Conservation (phyloP, 2,113 vertebrate genomes). For the Megalops atlanticus region DNA sequence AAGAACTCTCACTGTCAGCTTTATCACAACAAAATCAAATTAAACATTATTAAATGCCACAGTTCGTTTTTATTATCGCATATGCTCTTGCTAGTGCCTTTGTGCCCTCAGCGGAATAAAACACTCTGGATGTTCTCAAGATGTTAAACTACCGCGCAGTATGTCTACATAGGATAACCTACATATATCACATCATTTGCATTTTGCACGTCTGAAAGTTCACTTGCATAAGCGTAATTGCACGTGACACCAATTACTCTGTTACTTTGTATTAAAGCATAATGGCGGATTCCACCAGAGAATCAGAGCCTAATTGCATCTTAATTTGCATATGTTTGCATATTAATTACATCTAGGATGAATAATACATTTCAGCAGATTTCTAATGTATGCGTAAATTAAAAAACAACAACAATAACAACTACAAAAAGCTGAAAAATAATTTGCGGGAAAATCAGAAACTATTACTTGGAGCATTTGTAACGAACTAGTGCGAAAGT, state of each 20-base stretch:
- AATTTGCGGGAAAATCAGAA: constrained; percentile 87
- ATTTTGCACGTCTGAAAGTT: constrained; percentile 99
- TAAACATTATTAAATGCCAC: no score
- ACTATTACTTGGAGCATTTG: constrained; percentile 91
- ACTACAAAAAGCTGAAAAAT: constrained; percentile 86
- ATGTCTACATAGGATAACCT: constrained; percentile 98
- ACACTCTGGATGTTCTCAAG: constrained; percentile 60
- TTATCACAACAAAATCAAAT: no score
- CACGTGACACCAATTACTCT: constrained; percentile 99
- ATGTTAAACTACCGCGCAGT: constrained; percentile 81
- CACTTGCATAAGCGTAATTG: constrained; percentile 99
- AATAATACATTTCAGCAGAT: constrained; percentile 99
- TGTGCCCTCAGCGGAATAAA: no score
- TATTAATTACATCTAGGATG: constrained; percentile 99
- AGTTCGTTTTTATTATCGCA: no score
- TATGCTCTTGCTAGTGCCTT: no score
- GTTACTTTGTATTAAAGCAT: constrained; percentile 99
- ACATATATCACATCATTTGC: constrained; percentile 96
- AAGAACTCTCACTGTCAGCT: no score
- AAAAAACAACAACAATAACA: constrained; percentile 66
- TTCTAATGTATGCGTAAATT: constrained; percentile 99
- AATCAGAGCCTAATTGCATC: constrained; percentile 99
- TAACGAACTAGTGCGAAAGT: no score
- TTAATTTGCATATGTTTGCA: constrained; percentile 99
- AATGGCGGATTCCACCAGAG: constrained; percentile 99